A percentile compares a stretch with the other conserved stretches of the same genome.
These are phyloP conservation scores for Neuroterus valhalla DNA, from an alignment of 1,140 invertebrate genomes.

Conservation along the genomic window DNA sequence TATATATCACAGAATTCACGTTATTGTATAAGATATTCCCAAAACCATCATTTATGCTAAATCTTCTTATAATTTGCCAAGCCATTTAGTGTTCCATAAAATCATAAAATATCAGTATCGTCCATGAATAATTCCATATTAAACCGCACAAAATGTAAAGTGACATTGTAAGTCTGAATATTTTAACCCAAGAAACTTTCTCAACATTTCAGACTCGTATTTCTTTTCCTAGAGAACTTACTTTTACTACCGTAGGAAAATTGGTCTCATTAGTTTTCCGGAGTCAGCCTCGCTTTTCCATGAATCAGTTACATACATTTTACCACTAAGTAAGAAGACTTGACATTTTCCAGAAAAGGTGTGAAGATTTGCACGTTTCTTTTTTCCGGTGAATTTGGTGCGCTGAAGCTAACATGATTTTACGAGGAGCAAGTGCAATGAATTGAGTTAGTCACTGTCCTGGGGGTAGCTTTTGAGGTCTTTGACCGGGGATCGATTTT, in stretches of 20 bases:
- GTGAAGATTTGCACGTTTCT: neutral
- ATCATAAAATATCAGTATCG: too few relatives aligned
- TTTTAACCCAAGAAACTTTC: constrained; percentile 7
- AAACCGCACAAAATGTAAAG: neutral
- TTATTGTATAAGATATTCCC: too few relatives aligned
- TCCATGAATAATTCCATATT: too few relatives aligned
- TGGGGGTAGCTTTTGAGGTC: constrained; percentile 46
- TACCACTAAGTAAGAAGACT: neutral
- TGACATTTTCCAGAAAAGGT: neutral
- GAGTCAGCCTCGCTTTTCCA: constrained; percentile 1
- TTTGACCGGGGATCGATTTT: constrained; percentile 48
- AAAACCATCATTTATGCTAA: too few relatives aligned
- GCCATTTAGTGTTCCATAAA: too few relatives aligned
- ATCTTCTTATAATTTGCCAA: too few relatives aligned
- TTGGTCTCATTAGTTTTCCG: constrained; percentile 23
- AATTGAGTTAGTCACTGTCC: constrained; percentile 29
- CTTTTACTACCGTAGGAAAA: constrained; percentile 3
- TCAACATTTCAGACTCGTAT: neutral
- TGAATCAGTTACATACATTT: neutral
- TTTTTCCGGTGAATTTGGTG: neutral
- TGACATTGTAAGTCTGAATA: neutral
- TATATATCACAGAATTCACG: too few relatives aligned
- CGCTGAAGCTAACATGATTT: constrained; percentile 9
- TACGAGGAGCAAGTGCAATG: constrained; percentile 28
- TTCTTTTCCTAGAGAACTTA: neutral